Conservation (phyloP, 1,140 invertebrate species). For the Asobara japonica region DNA sequence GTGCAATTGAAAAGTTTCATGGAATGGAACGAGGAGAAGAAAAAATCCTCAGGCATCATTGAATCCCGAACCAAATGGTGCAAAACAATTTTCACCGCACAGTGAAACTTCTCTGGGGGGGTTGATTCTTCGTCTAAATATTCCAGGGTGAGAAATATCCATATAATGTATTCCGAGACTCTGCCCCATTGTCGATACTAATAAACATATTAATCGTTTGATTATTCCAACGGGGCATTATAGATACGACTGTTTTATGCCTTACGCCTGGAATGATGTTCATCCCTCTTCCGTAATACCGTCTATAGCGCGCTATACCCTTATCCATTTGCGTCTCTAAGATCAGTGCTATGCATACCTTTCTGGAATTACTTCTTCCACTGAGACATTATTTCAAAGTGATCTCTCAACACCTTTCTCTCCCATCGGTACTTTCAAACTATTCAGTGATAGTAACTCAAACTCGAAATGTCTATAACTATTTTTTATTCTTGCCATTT, state of each 20-base stretch:
- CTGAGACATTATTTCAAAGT: slow-evolving; percentile 27
- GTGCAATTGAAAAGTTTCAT: slow-evolving; percentile 11
- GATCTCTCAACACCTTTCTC: slow-evolving; percentile 14
- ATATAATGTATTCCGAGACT: slow-evolving; percentile 44
- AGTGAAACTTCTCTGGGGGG: background rate
- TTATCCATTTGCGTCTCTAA: slow-evolving; percentile 3
- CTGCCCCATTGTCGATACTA: slow-evolving; percentile 48
- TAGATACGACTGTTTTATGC: slow-evolving; percentile 44
- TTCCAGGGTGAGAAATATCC: slow-evolving; percentile 16
- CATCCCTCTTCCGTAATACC: slow-evolving; percentile 22
- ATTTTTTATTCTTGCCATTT: no score
- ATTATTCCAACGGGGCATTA: slow-evolving; percentile 49
- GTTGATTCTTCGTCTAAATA: background rate
- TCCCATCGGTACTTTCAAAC: background rate
- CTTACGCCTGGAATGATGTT: slow-evolving; percentile 40
- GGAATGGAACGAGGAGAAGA: background rate
- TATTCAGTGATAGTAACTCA: background rate
- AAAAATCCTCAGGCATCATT: slow-evolving; percentile 8
- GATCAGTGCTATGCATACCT: background rate
- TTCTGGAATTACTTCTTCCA: slow-evolving; percentile 30
- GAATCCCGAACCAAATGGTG: slow-evolving; percentile 23
- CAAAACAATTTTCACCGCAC: background rate
- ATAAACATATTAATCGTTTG: slow-evolving; percentile 56
- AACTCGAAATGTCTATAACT: no score
- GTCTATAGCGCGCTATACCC: background rate